phyloP scores from a whole-genome alignment of 2,888 invertebrate genomes.

The Volucella inanis region DNA sequence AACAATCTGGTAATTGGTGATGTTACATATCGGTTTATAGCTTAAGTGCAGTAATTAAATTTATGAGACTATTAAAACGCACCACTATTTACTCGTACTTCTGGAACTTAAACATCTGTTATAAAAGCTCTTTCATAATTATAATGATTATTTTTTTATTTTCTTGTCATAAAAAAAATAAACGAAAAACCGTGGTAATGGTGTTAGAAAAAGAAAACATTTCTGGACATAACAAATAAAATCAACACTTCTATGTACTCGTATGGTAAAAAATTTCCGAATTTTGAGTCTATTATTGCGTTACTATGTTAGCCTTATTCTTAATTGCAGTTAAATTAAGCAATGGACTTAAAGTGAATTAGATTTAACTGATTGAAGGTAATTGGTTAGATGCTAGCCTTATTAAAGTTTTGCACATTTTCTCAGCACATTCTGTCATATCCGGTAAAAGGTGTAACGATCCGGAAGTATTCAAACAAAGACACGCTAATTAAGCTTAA shows the following conservation, averaged over 20 bases:
- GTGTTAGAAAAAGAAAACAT: slow-evolving; percentile 25
- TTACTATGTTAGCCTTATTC: background rate
- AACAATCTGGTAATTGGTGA: slow-evolving; percentile 1
- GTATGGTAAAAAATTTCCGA: background rate
- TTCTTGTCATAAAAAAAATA: background rate
- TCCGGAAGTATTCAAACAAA: no score
- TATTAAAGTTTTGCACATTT: no score
- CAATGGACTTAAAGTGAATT: background rate
- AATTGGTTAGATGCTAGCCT: background rate
- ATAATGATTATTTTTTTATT: background rate
- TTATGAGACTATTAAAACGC: background rate
- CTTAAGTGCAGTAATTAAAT: background rate
- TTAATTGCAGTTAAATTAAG: slow-evolving; percentile 1
- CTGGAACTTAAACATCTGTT: background rate
- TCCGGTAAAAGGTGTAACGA: no score
- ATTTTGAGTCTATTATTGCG: background rate
- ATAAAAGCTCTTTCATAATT: slow-evolving; percentile 8
- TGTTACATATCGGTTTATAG: background rate
- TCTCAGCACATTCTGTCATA: no score
- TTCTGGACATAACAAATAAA: slow-evolving; percentile 2
- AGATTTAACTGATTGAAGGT: background rate
- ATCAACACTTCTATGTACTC: background rate
- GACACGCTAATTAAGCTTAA: no score
- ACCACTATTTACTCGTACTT: background rate
- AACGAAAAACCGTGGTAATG: slow-evolving; percentile 14